Evolutionary conservation across 2,113 vertebrate species (phyloP).

Genomic region (Grus americana): DNA sequence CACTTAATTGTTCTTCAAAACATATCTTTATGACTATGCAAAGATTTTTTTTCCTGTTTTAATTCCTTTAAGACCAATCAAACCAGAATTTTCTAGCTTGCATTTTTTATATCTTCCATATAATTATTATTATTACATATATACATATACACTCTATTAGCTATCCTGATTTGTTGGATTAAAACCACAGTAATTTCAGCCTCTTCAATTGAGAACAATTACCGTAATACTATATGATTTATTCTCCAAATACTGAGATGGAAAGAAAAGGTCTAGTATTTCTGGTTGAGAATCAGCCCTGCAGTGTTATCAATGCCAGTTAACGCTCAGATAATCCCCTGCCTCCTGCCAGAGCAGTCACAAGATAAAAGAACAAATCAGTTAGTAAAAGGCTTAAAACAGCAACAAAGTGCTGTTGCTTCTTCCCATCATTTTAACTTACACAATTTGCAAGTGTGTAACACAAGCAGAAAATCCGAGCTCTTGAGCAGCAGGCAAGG

Average conservation of each 20-base stretch:
- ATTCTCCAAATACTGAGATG: not conserved
- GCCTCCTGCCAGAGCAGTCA: not conserved
- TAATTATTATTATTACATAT: not conserved
- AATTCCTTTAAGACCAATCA: not conserved
- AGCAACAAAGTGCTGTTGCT: not conserved
- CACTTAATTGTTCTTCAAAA: not conserved
- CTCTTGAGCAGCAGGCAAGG: not conserved
- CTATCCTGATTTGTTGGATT: not conserved
- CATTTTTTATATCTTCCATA: not conserved
- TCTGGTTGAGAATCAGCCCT: not conserved
- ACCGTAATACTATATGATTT: not conserved
- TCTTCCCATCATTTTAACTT: not conserved
- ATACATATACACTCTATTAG: not conserved
- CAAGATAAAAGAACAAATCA: not conserved
- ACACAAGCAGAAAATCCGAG: not conserved
- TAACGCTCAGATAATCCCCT: not conserved
- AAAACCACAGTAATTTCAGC: not conserved
- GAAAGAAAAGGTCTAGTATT: not conserved
- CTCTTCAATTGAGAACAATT: not conserved
- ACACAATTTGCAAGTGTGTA: not conserved
- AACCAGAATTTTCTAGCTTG: not conserved
- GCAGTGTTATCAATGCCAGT: not conserved
- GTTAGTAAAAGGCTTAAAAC: not conserved
- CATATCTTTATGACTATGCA: not conserved
- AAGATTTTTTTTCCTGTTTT: not conserved